Evolutionary conservation across 2,113 vertebrate species (phyloP).

Genomic region (Girardinichthys multiradiatus): DNA sequence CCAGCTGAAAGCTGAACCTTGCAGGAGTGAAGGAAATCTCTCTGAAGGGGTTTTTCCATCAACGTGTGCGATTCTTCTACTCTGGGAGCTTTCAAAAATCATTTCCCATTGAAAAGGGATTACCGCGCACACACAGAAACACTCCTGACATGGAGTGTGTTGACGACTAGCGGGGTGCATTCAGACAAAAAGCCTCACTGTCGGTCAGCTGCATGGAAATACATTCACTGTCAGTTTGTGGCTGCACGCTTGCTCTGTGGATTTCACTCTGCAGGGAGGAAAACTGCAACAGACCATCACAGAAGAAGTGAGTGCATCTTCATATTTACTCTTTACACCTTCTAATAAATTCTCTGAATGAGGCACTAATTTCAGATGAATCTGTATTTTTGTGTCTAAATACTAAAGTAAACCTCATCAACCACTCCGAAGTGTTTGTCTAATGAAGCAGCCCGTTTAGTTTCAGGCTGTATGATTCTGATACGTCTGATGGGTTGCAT

Average conservation of each 20-base stretch:
- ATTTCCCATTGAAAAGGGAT: slow-evolving; percentile 40
- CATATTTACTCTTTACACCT: no score
- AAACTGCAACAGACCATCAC: no score
- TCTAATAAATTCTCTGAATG: no score
- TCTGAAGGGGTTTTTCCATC: not conserved
- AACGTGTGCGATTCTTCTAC: not conserved
- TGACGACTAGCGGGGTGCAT: slow-evolving; percentile 38
- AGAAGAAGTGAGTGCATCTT: not conserved
- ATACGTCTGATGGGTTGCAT: no score
- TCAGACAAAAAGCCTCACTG: slow-evolving; percentile 26
- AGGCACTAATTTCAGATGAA: no score
- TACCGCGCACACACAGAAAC: slow-evolving; percentile 32
- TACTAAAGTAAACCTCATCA: no score
- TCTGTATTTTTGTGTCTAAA: no score
- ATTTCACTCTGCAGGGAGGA: no score
- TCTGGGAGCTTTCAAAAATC: slow-evolving; percentile 35
- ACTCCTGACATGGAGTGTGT: slow-evolving; percentile 27
- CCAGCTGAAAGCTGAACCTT: no score
- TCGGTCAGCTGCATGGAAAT: slow-evolving; percentile 52
- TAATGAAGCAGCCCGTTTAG: no score
- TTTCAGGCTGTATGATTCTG: no score
- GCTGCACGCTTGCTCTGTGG: not conserved
- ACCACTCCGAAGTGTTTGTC: no score
- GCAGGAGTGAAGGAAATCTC: not conserved
- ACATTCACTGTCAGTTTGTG: not conserved